Conservation (phyloP, 2,888 invertebrate species). For the Marasmarcha lunaedactyla region DNA sequence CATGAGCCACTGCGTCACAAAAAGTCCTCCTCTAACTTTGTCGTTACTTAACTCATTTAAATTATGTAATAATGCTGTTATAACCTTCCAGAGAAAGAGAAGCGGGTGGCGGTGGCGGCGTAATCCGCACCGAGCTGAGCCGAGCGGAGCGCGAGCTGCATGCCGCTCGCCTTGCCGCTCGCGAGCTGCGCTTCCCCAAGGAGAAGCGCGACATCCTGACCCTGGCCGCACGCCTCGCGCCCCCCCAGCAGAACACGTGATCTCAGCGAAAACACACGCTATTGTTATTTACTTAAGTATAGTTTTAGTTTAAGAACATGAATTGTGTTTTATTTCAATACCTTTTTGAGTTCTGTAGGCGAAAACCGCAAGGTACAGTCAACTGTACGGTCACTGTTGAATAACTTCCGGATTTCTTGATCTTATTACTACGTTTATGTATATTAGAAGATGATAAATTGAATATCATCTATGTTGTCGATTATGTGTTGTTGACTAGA, state of each 20-base stretch:
- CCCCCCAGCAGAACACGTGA: conserved; percentile 45
- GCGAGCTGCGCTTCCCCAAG: conserved; percentile 93
- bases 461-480: too few relatives aligned
- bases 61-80: too few relatives aligned
- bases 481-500: too few relatives aligned
- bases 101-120: conserved; percentile 58
- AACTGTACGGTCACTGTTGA: too few relatives aligned
- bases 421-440: too few relatives aligned
- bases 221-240: conserved; percentile 87
- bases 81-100: conserved; percentile 32
- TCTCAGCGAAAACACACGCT: conserved; percentile 39
- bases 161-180: conserved; percentile 87
- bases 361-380: too few relatives aligned
- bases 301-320: conserved; percentile 44
- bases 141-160: conserved; percentile 88
- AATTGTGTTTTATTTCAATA: conserved; percentile 38
- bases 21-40: too few relatives aligned
- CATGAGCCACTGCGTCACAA: too few relatives aligned
- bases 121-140: conserved; percentile 83
- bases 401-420: too few relatives aligned
- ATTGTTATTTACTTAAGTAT: conserved; percentile 57
- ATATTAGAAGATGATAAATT: too few relatives aligned
- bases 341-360: too few relatives aligned
- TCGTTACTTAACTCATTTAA: too few relatives aligned
- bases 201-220: conserved; percentile 95